Base-by-base conservation (phyloP, 2,797 vertebrate genomes). In the Adrianichthys oophorus region DNA sequence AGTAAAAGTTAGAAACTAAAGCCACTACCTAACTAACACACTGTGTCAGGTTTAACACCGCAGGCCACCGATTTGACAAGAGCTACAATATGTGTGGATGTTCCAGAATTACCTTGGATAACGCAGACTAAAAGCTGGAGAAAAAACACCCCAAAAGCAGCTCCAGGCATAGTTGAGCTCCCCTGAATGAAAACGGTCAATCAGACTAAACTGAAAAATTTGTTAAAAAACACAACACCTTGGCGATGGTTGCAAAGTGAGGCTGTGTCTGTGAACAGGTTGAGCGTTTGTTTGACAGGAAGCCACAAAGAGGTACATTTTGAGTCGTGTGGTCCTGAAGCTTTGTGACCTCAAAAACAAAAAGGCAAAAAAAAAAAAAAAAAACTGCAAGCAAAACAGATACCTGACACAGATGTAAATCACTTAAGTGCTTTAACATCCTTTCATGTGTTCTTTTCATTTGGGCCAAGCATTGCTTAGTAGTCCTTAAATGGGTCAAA, bases 51-150 rank as follows among this genome's bases (percentile, higher is more conserved):
- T 29, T 29, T 7, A 29, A 29, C 26, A 29, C 2, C 10, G 8
- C 32, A 37, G 12, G 18, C 55, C 46, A 29, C 14, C 49, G 53
- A 61, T 55, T 73, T 50, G 7, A 71, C 40, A 69, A 26, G 51
- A 64, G 17, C 21, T 43, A 4, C 32, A 43, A 29, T 42, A 57
- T 46, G 70, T 52, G 44, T 65, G 49, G 55, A 50, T 43, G 43
- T 72, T 21, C 53, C 51, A 47, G 46, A 48, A 82, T 89, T 89
- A 91, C 91, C 91, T 89, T 83, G 80, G 67, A 59, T 67, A 43
- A 84, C 29, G 21, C 62, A 76, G 43, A 70, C 55, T 50, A 84
- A 70, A 4, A 89, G 49, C 29, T 90, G 65, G 57, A 89, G 66
- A 48, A 40, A 71, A 52, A 60, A 51, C 15, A 56, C 48, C 58